phyloP scores from a whole-genome alignment of 2,888 invertebrate species.

The Acleris emargana region DNA sequence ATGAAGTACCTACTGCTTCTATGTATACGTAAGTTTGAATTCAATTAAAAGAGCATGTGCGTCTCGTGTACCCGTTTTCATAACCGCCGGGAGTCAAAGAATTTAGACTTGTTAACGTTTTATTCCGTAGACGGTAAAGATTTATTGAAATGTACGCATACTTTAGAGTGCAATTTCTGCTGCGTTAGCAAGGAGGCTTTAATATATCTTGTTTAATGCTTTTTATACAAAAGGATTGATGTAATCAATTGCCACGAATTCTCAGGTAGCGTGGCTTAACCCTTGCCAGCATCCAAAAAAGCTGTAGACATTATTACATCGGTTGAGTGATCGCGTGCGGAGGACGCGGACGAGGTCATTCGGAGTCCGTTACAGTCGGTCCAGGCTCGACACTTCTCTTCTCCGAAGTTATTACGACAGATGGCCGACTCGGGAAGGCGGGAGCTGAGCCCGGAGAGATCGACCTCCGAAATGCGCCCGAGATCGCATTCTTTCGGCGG shows the following conservation, averaged over 20 bases:
- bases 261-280: slow-evolving; percentile 9
- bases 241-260: background rate
- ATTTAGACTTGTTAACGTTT: slow-evolving; percentile 7
- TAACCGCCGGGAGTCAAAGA: slow-evolving; percentile 11
- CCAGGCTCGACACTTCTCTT: slow-evolving; percentile 71
- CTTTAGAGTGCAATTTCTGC: too few species aligned
- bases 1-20: slow-evolving; percentile 9
- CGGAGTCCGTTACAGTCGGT: slow-evolving; percentile 69
- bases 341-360: slow-evolving; percentile 66
- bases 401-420: slow-evolving; percentile 84
- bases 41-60: slow-evolving; percentile 16
- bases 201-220: background rate
- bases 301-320: slow-evolving; percentile 43
- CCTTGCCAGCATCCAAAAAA: slow-evolving; percentile 15
- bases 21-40: slow-evolving; percentile 4
- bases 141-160: background rate
- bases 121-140: slow-evolving; percentile 6
- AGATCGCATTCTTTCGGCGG: slow-evolving; percentile 84
- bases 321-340: slow-evolving; percentile 60
- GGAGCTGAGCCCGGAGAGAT: slow-evolving; percentile 79
- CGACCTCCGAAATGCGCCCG: slow-evolving; percentile 84
- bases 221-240: slow-evolving; percentile 1
- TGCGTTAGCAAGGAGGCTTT: background rate
- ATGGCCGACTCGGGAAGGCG: slow-evolving; percentile 77
- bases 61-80: slow-evolving; percentile 8